Base-by-base conservation (phyloP, 1,140 invertebrate species). In the Oryzaephilus surinamensis region DNA sequence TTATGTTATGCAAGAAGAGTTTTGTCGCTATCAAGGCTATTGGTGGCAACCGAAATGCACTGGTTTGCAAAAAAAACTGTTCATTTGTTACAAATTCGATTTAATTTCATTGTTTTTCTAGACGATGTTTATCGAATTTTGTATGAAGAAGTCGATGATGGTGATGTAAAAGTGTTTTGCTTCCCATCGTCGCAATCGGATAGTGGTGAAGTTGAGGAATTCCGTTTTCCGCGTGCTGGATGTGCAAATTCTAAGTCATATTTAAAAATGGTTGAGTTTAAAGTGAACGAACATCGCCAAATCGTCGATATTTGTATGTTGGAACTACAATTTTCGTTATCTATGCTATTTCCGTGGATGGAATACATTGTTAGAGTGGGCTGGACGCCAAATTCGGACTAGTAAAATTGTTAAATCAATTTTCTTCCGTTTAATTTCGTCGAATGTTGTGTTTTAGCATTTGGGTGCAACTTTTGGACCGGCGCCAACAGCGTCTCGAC, bases 1-100 rank as follows among this genome's bases (percentile, higher is more conserved):
- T 6, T 98, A 97, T 66, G 90, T 98, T 0, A 94, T 95, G 63
- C 94, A 97, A 68, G 95, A 99, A 69, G 95, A 98, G 67, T 97
- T 98, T 67, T 87, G 82, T 40, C 74, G 95, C 18, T 97, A 92
- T 61, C 85, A 84, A 45, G 94, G 94, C 0, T 96, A 90, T 61
- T 99, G 94, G 94, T 99, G 94, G 95, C 85, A 93, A 56, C 92
- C 92, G 4, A 71, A 72, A 44, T 73, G 65, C 31, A 64, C 71
- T 49, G 77, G 76, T 78, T 53, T 38, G 35, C 45, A n/a, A 15
- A 6, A 13, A 32, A 32, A 6, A 6, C 16, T 32, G 17, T 14
- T 32, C 4, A 15, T n/a, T 13, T 8, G 16, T 6, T 15, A 32
- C n/a, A 32, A n/a, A 6, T 32, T 3, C 12, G 5, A 13, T 32